A percentile compares a stretch with the other conserved stretches of the same genome.
phyloP scores from a whole-genome alignment of 2,797 vertebrate species.

The Pogoniulus pusillus region DNA sequence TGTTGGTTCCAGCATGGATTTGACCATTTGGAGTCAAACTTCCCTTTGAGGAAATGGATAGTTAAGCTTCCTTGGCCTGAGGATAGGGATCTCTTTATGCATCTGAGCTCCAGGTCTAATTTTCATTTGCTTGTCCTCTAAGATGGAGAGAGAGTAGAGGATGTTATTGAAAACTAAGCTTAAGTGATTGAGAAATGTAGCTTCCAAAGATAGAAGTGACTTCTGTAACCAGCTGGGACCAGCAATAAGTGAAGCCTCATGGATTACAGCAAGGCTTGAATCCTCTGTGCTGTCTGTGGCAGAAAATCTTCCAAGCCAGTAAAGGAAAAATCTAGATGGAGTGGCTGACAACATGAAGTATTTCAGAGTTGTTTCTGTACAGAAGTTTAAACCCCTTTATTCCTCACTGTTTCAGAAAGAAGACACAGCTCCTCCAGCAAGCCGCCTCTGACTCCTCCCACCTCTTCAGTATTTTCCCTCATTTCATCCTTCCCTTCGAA shows the following conservation, averaged over 20 bases:
- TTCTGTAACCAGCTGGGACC: fast-evolving
- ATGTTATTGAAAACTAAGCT: background rate
- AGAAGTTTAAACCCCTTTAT: background rate
- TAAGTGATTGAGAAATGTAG: background rate
- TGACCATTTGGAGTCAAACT: background rate
- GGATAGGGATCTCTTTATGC: background rate
- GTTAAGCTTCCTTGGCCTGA: background rate
- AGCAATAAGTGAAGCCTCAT: background rate
- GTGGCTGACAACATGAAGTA: background rate
- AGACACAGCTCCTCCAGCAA: conserved; percentile 94
- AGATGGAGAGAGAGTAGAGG: background rate
- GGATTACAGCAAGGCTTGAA: background rate
- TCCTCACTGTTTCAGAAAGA: conserved; percentile 85
- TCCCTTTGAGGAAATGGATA: background rate
- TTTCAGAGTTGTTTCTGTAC: background rate
- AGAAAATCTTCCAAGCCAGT: background rate
- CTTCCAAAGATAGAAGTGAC: background rate
- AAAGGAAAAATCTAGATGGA: background rate
- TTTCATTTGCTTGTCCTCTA: background rate
- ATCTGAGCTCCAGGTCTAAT: background rate
- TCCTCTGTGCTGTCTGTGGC: background rate
- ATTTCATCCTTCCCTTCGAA: conserved; percentile 85
- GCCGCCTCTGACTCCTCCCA: conserved; percentile 79
- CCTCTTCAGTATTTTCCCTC: conserved; percentile 83
- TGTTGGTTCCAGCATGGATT: background rate